phyloP scores from a whole-genome alignment of 2,113 vertebrate genomes.

The Corapipo altera region DNA sequence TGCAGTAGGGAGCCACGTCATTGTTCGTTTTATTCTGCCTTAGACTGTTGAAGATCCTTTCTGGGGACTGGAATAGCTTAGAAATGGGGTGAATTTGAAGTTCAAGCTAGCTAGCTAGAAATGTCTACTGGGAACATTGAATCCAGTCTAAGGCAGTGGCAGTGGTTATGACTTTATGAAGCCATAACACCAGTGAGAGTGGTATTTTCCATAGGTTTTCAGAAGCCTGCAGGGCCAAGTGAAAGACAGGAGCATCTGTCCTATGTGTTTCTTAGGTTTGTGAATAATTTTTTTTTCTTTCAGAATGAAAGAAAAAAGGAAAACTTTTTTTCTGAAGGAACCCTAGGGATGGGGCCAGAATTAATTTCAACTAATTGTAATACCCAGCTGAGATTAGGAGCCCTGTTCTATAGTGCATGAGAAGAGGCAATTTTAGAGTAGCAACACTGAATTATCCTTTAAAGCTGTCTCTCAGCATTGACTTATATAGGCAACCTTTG shows the following conservation, averaged over 20 bases:
- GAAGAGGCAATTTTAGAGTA: constrained; percentile 45
- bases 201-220: neutral
- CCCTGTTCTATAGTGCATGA: constrained; percentile 20
- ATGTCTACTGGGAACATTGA: neutral
- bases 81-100: constrained; percentile 9
- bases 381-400: constrained; percentile 43
- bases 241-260: neutral
- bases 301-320: neutral
- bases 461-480: constrained; percentile 40
- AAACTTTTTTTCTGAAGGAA: neutral
- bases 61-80: neutral
- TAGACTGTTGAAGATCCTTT: neutral
- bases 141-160: neutral
- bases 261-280: neutral
- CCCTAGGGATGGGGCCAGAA: constrained; percentile 23
- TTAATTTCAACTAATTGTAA: constrained; percentile 45
- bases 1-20: neutral
- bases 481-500: constrained; percentile 35
- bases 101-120: neutral
- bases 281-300: neutral
- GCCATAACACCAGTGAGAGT: neutral
- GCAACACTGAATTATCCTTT: constrained; percentile 39
- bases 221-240: neutral
- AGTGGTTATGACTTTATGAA: neutral
- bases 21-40: neutral